phyloP scores from a whole-genome alignment of 2,888 invertebrate species.

The Noctua fimbriata region DNA sequence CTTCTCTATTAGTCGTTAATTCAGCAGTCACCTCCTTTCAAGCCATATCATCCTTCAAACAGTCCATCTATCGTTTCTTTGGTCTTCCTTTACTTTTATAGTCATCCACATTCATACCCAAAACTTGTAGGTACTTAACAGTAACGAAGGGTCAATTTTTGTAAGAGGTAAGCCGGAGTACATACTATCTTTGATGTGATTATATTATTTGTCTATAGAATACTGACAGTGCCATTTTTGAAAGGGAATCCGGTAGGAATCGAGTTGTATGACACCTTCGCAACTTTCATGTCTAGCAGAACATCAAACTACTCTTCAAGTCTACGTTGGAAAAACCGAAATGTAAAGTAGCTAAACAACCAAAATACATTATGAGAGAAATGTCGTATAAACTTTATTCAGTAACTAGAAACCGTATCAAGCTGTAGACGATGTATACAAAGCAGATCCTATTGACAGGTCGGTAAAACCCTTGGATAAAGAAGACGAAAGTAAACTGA shows the following conservation, averaged over 20 bases:
- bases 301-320: neutral
- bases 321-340: constrained; percentile 6
- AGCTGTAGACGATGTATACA: constrained; percentile 34
- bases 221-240: too few species aligned
- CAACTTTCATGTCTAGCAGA: neutral
- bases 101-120: neutral
- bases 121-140: neutral
- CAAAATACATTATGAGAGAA: constrained; percentile 30
- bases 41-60: neutral
- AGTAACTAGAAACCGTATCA: constrained; percentile 35
- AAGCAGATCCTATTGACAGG: constrained; percentile 48
- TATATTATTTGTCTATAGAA: too few species aligned
- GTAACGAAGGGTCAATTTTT: too few species aligned
- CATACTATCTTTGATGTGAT: too few species aligned
- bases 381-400: constrained; percentile 12
- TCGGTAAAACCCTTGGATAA: constrained; percentile 49
- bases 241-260: too few species aligned
- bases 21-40: neutral
- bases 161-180: too few species aligned
- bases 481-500: constrained; percentile 55
- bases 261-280: too few species aligned
- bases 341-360: constrained; percentile 5
- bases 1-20: neutral
- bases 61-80: neutral
- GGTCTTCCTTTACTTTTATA: neutral